Conservation (phyloP, 2,113 vertebrate species). For the Dasyprocta punctata region DNA sequence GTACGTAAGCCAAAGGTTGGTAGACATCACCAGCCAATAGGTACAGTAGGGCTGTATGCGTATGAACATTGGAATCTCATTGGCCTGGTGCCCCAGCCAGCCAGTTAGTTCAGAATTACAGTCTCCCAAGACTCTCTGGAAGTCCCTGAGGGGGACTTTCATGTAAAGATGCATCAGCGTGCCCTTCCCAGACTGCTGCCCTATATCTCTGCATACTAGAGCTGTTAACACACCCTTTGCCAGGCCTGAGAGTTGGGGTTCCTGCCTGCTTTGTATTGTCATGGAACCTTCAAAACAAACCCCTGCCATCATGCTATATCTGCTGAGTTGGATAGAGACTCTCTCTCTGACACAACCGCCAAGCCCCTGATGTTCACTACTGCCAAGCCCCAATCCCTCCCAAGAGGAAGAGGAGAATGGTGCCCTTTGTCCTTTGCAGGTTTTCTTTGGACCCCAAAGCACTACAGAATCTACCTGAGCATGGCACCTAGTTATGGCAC, state of each 20-base stretch:
- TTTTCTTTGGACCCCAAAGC: constrained; percentile 11
- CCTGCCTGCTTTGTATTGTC: neutral
- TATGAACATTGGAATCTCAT: neutral
- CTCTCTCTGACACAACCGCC: neutral
- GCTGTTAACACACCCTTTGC: fast-evolving
- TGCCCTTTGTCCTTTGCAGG: neutral
- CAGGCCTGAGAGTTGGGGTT: neutral
- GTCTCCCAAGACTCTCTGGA: neutral
- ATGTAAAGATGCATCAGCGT: neutral
- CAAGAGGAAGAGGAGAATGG: neutral
- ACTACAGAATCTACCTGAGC: neutral
- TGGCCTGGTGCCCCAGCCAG: neutral
- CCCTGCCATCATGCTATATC: fast-evolving
- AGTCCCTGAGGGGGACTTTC: neutral
- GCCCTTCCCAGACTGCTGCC: neutral
- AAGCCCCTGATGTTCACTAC: neutral
- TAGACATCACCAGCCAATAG: neutral
- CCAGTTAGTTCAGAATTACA: neutral
- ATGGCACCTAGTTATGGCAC: neutral
- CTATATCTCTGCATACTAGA: neutral
- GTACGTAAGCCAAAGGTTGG: neutral
- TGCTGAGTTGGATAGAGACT: neutral
- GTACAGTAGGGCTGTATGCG: neutral
- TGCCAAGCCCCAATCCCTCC: neutral
- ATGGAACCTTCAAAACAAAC: neutral